Base-by-base conservation (phyloP, 2,797 vertebrate species). In the Chaetophractus vellerosus region DNA sequence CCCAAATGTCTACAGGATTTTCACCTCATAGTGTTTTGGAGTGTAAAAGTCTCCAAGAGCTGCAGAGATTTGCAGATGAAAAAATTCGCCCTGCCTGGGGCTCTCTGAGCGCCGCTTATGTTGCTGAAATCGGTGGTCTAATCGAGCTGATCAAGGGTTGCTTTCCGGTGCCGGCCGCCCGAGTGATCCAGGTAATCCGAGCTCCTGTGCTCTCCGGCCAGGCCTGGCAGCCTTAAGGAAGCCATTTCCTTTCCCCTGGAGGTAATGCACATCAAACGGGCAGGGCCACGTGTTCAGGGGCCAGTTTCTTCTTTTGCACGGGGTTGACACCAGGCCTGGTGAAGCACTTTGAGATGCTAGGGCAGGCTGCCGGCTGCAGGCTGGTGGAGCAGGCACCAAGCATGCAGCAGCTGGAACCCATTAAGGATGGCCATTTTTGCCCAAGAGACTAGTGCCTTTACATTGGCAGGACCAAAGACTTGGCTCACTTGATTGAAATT, bases 1-100 rank as follows among this genome's bases (percentile, higher is more conserved):
- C 96, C 87, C 90, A 89, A 92, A 95, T 96, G 94, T 95, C 97
- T 55, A 91, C 84, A 88, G 96, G 87, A 92, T 97, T 97, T 96
- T 94, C 96, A 88, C 93, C 68, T 91, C 88, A 86, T 76, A 93
- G 69, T 74, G 78, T 93, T 45, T 48, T 97, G 91, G 90, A 94
- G 41, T 88, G 82, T 88, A 91, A 92, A 97, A 93, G 78, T 90
- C 38, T 88, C 68, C 69, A 76, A 78, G 93, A 96, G 55, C 81
- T 97, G 68, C 45, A 45, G 78, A 94, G 72, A 90, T 97, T 97
- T 96, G 75, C 96, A 88, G 94, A 97, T 9, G 36, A 87, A 95
- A 94, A 91, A 45, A 69, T 72, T 55, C 11, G 0, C 36, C 71
- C 93, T 26, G 68, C 38, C 38, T 81, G 15, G 5, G 82, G 31